phyloP scores from a whole-genome alignment of 2,888 invertebrate species.

The Tipula unca region DNA sequence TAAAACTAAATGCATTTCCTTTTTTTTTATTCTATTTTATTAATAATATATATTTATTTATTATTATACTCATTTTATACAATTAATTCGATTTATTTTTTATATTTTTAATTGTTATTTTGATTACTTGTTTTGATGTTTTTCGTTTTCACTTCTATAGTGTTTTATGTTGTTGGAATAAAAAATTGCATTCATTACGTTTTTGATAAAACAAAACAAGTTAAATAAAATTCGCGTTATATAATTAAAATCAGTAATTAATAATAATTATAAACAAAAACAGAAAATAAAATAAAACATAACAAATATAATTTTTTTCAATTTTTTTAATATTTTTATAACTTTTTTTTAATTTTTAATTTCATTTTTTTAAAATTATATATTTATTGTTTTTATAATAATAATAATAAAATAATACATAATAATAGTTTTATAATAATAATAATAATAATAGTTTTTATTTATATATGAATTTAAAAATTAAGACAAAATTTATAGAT shows the following conservation, averaged over 20 bases:
- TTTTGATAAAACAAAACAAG: not conserved
- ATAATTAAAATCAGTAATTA: not conserved
- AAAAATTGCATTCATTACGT: not conserved
- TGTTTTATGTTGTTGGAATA: not conserved
- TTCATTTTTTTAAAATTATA: not conserved
- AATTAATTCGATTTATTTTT: not conserved
- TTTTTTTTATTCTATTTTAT: not conserved
- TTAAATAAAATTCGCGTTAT: not conserved
- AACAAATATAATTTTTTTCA: conserved; percentile 9
- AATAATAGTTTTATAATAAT: conserved; percentile 8
- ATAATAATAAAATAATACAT: conserved; percentile 8
- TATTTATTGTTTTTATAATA: not conserved
- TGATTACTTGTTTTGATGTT: not conserved
- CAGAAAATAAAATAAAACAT: not conserved
- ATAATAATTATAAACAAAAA: not conserved
- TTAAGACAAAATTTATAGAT: not conserved
- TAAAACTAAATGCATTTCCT: not conserved
- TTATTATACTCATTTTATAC: not conserved
- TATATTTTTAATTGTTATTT: not conserved
- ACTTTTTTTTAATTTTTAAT: not conserved
- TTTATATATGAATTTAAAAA: not conserved
- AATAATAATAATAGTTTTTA: not conserved
- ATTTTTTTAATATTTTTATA: not conserved
- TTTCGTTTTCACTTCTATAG: not conserved
- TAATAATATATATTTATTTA: conserved; percentile 8